These are phyloP conservation scores for Salvelinus fontinalis DNA, from an alignment of 2,113 vertebrate species.

Conservation along the genomic window DNA sequence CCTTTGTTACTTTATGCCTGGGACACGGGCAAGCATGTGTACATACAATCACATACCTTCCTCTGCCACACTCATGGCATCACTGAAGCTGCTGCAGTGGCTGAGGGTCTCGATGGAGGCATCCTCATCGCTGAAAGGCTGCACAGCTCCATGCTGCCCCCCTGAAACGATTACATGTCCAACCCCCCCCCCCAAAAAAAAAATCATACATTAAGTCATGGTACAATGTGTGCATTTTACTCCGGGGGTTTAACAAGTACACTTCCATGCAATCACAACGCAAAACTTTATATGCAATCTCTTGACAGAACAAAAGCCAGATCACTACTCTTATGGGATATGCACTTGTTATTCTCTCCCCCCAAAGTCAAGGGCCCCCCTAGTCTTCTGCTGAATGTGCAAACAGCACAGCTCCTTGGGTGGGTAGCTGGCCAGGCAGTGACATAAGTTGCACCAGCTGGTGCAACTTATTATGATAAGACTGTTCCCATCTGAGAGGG, in stretches of 20 bases:
- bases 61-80: slow-evolving; percentile 86
- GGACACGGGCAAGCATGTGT: background rate
- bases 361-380: background rate
- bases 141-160: slow-evolving; percentile 86
- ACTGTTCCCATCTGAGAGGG: background rate
- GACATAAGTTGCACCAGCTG: background rate
- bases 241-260: too few species aligned
- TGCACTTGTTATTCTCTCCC: background rate
- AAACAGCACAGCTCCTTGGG: background rate
- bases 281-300: too few species aligned
- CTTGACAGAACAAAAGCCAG: too few species aligned
- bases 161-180: slow-evolving; percentile 63
- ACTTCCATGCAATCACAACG: too few species aligned
- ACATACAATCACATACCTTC: slow-evolving; percentile 76
- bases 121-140: slow-evolving; percentile 96
- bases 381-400: background rate
- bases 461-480: background rate
- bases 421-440: background rate
- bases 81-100: slow-evolving; percentile 96
- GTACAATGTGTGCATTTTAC: too few species aligned
- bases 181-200: too few species aligned
- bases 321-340: background rate
- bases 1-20: background rate
- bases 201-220: too few species aligned
- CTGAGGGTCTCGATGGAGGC: slow-evolving; percentile 97